These are phyloP conservation scores for Cataglyphis livida DNA, from an alignment of 2,888 invertebrate genomes.

Conservation along the genomic window DNA sequence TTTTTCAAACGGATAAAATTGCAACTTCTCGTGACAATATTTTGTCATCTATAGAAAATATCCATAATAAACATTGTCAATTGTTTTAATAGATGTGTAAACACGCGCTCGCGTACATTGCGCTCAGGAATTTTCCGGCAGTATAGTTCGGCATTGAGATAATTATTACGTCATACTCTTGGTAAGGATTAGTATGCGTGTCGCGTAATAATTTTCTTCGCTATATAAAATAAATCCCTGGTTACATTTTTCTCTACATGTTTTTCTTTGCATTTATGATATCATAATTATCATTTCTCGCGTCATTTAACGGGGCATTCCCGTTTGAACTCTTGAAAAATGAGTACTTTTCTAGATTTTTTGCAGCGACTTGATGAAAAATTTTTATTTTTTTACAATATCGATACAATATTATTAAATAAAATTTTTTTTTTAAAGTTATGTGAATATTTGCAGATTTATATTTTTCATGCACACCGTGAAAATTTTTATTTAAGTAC, in stretches of 20 bases:
- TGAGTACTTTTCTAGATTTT: too few relatives aligned
- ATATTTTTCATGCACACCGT: too few relatives aligned
- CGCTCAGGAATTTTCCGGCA: slow-evolving; percentile 11
- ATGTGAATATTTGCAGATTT: too few relatives aligned
- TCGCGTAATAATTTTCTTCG: not conserved
- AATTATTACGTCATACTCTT: slow-evolving; percentile 22
- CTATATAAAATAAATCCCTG: not conserved
- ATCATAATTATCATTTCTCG: not conserved
- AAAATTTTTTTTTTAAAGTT: too few relatives aligned
- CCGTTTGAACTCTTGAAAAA: too few relatives aligned
- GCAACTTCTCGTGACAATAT: not conserved
- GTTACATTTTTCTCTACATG: not conserved
- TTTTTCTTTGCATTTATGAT: not conserved
- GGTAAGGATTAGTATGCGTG: slow-evolving; percentile 2
- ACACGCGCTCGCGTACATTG: not conserved
- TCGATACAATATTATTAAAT: not conserved
- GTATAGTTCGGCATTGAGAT: not conserved
- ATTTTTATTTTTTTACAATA: too few relatives aligned
- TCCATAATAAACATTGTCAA: not conserved
- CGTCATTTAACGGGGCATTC: not conserved
- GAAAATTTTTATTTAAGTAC: too few relatives aligned
- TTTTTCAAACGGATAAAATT: not conserved
- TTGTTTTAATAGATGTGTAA: slow-evolving; percentile 21
- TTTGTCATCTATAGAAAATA: not conserved
- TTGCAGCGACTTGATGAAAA: too few relatives aligned